Conservation (phyloP, 2,797 vertebrate species). For the Luscinia megarhynchos region DNA sequence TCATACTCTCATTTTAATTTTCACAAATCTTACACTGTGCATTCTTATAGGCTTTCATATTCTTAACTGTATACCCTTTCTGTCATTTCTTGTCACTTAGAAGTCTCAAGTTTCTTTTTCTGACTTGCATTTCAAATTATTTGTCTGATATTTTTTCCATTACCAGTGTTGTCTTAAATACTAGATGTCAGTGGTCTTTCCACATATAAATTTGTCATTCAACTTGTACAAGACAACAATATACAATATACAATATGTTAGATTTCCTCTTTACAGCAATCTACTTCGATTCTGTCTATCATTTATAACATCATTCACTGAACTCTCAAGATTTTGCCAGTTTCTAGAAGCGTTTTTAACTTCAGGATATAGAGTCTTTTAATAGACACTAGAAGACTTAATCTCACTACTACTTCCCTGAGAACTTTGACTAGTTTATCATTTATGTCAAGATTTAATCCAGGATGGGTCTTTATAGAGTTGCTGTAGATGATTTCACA, state of each 20-base stretch:
- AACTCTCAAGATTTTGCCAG: neutral
- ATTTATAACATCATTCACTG: neutral
- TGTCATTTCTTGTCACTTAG: neutral
- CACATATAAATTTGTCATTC: neutral
- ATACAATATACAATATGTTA: neutral
- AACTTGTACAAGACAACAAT: neutral
- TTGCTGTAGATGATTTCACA: neutral
- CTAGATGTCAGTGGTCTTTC: neutral
- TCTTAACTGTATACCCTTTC: neutral
- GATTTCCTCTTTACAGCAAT: neutral
- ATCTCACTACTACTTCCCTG: neutral
- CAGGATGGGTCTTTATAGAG: neutral
- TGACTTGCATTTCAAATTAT: neutral
- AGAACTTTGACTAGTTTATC: neutral
- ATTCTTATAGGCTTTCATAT: neutral
- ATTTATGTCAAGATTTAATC: neutral
- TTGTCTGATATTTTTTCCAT: neutral
- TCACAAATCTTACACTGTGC: neutral
- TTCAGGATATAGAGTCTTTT: neutral
- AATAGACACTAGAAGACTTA: neutral
- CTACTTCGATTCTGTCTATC: neutral
- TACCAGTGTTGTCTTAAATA: neutral
- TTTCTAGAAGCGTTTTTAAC: neutral
- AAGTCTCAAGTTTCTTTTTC: neutral
- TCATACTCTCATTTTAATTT: neutral